Evolutionary conservation across 2,113 vertebrate genomes (phyloP).

Genomic region (Callaeas wilsoni): DNA sequence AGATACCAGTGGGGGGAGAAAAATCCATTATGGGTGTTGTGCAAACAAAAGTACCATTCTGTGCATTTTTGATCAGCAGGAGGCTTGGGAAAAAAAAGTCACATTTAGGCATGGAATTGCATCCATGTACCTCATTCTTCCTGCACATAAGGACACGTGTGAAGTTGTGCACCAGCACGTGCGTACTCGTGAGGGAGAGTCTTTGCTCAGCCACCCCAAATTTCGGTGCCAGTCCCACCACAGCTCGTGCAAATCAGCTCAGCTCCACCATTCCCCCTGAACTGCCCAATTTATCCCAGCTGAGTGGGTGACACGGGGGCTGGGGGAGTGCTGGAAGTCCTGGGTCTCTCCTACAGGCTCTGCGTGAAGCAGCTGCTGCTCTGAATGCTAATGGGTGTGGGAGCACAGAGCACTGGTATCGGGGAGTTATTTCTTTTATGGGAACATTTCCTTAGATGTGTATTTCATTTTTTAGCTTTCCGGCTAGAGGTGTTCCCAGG

Average conservation of each 20-base stretch:
- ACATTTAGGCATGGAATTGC: rapidly evolving
- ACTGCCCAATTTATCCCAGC: not conserved
- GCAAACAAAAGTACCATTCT: slow-evolving; percentile 45
- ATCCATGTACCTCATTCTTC: not conserved
- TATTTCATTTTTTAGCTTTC: slow-evolving; percentile 40
- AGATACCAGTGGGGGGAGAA: not conserved
- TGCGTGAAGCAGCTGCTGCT: not conserved
- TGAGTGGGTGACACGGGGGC: not conserved
- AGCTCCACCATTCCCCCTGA: not conserved
- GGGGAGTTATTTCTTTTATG: slow-evolving; percentile 30
- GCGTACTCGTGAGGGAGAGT: not conserved
- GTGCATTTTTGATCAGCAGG: slow-evolving; percentile 2
- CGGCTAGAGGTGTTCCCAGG: slow-evolving; percentile 24
- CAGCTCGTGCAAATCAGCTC: not conserved
- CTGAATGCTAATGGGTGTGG: not conserved
- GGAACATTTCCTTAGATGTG: slow-evolving; percentile 13
- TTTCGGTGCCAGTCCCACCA: not conserved
- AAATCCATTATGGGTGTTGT: slow-evolving; percentile 24
- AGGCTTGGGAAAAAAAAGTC: not conserved
- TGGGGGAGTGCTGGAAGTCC: not conserved
- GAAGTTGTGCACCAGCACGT: rapidly evolving
- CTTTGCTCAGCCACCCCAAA: not conserved
- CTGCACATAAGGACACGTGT: rapidly evolving
- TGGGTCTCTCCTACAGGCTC: not conserved
- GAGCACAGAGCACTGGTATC: not conserved